Conservation (phyloP, 2,113 vertebrate species). For the Silurus glanis region DNA sequence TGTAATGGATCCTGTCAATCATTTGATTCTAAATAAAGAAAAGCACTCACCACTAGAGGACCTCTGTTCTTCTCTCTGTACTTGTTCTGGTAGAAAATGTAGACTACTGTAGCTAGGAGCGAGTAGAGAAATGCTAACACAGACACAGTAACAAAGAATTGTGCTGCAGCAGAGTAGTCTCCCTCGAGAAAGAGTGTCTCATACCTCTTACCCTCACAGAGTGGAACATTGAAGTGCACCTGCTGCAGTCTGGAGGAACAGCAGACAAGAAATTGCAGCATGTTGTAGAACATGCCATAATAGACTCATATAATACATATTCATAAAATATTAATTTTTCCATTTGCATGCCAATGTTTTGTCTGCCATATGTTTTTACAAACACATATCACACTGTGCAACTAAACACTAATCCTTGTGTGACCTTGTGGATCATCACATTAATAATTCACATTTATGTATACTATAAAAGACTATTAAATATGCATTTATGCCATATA, state of each 20-base stretch:
- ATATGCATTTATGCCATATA: neutral
- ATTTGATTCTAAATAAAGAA: neutral
- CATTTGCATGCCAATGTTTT: neutral
- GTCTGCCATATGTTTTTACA: neutral
- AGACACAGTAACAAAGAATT: constrained; percentile 91
- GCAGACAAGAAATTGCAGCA: constrained; percentile 10
- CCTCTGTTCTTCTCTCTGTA: constrained; percentile 97
- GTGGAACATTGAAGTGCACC: constrained; percentile 88
- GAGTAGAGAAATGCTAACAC: constrained; percentile 97
- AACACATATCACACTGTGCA: neutral
- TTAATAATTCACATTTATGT: neutral
- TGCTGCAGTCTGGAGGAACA: constrained; percentile 82
- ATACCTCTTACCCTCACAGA: constrained; percentile 81
- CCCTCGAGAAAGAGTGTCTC: constrained; percentile 87
- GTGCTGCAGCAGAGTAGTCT: constrained; percentile 85
- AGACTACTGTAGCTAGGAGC: constrained; percentile 90
- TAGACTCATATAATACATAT: neutral
- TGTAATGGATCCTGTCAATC: neutral
- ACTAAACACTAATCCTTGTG: neutral
- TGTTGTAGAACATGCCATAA: neutral
- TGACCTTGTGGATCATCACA: neutral
- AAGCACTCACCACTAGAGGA: constrained; percentile 87
- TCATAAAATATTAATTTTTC: constrained; percentile 9
- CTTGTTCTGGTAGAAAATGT: constrained; percentile 98
- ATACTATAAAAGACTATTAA: neutral